Evolutionary conservation across 2,113 vertebrate species (phyloP).

Genomic region (Puntigrus tetrazona): DNA sequence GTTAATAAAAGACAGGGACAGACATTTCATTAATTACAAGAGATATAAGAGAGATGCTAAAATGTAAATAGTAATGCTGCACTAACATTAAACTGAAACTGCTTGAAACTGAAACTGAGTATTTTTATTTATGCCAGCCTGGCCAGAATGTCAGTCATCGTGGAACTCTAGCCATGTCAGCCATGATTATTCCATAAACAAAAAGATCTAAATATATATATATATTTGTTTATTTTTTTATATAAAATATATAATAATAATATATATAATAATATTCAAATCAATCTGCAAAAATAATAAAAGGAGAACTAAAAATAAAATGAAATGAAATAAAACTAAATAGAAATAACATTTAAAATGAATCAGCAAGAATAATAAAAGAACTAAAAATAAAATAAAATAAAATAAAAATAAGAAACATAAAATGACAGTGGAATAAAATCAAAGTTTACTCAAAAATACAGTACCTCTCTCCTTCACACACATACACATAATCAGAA

Average conservation of each 20-base stretch:
- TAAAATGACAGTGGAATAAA: background rate
- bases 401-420: background rate
- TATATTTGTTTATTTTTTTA: too few species aligned
- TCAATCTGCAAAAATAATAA: too few species aligned
- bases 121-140: background rate
- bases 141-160: background rate
- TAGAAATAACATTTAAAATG: too few species aligned
- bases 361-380: too few species aligned
- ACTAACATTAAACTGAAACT: background rate
- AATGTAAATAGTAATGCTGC: background rate
- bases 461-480: background rate
- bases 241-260: too few species aligned
- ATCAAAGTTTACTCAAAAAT: background rate
- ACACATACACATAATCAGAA: background rate
- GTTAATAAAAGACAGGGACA: constrained; percentile 30
- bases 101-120: background rate
- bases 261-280: too few species aligned
- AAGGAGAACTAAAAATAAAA: too few species aligned
- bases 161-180: background rate
- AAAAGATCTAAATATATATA: too few species aligned
- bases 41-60: background rate
- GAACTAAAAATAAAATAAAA: background rate
- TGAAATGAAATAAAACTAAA: too few species aligned
- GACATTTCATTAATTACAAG: constrained; percentile 10
- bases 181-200: background rate